Evolutionary conservation across 2,113 vertebrate species (phyloP), one percentile per base, ranked within the genome.

Genomic region (Pandion haliaetus): DNA sequence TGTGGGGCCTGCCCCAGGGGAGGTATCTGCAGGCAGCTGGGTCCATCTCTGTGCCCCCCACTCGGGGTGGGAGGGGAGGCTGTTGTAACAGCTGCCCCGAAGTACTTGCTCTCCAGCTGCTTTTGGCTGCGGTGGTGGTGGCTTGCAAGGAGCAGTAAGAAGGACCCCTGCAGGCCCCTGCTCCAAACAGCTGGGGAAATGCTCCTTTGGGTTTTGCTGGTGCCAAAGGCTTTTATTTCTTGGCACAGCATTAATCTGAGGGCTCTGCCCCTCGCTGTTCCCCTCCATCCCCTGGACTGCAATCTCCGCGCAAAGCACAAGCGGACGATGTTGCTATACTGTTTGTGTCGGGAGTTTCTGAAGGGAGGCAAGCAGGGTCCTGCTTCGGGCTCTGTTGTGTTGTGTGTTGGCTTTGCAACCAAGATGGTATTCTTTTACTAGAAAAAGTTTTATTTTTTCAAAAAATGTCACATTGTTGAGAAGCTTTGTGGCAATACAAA

Each of bases 251-350:
- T 40, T 55, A 23, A 38, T 59, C 12, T 8, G 18, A 80, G 63
- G 77, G 65, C 47, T 93, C 82, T 80, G 70, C 10, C 20, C 14
- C 17, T 70, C 23, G 0, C 50, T 12, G 55, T 1, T 86, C 49
- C 69, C 18, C n/a, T 44, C 55, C 6, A 7, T 17, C n/a, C 71
- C 17, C 4, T 15, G 71, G 50, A 8, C 6, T 23, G 42, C 26
- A 0, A 5, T 14, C 47, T 71, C 38, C 1, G 0, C 0, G 17
- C 12, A 2, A 16, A 81, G 76, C 26, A 2, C 32, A 10, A 55
- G 50, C 0, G 0, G 42, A 8, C 0, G 0, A 1, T 1, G 20
- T 5, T 8, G 21, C n/a, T 69, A 34, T 13, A 28, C 54, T 4
- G n/a, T 14, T 59, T 21, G 31, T 8, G 13, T 11, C 1, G 2